Conservation (phyloP, 2,797 vertebrate genomes). For the Eulemur mongoz region DNA sequence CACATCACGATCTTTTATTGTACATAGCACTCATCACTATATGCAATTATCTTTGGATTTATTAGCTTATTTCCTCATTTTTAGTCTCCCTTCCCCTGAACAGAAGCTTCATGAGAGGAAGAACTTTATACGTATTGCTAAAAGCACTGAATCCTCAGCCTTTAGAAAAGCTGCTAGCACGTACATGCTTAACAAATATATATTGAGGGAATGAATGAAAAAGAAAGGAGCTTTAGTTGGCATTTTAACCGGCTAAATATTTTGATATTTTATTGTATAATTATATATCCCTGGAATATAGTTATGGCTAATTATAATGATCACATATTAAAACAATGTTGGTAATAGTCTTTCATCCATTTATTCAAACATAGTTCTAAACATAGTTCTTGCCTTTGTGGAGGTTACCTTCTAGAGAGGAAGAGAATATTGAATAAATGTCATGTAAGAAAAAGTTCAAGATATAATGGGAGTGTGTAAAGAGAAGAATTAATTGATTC, state of each 20-base stretch:
- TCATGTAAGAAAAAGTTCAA: not conserved
- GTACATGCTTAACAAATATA: not conserved
- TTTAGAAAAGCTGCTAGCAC: not conserved
- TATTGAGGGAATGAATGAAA: not conserved
- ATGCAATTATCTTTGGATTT: constrained; percentile 17
- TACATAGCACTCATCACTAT: not conserved
- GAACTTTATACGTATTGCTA: not conserved
- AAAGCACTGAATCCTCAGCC: not conserved
- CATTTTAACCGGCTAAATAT: constrained; percentile 10
- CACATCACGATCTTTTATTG: not conserved
- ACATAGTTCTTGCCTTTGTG: not conserved
- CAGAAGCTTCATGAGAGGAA: not conserved
- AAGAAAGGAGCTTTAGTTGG: not conserved
- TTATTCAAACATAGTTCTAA: constrained; percentile 14
- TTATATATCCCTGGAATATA: not conserved
- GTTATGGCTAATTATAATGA: not conserved
- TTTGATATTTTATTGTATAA: constrained; percentile 7
- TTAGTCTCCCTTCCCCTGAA: not conserved
- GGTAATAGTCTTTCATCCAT: not conserved
- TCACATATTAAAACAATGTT: not conserved
- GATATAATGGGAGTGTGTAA: not conserved
- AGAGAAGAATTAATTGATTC: not conserved
- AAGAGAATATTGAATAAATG: not conserved
- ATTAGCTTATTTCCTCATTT: not conserved
- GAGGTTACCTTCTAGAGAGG: not conserved